A percentile compares a stretch with the other conserved stretches of the same genome.
Conservation (phyloP, 2,888 invertebrate species). For the Chironomus riparius region DNA sequence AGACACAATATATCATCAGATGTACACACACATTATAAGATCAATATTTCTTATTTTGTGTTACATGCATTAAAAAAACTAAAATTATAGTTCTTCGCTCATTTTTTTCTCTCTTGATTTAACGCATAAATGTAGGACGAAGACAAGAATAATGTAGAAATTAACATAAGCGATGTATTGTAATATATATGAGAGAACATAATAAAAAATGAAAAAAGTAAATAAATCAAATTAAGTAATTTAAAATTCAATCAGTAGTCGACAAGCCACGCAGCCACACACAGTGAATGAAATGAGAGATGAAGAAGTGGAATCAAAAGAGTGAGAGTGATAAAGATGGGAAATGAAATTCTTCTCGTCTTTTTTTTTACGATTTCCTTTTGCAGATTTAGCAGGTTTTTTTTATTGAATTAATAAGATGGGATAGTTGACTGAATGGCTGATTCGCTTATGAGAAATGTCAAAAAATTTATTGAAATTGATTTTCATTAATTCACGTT, state of each 20-base stretch:
- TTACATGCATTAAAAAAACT: not conserved
- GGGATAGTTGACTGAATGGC: too few species aligned
- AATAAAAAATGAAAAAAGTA: not conserved
- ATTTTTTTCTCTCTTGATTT: too few species aligned
- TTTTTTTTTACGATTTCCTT: not conserved
- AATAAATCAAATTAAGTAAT: constrained; percentile 40
- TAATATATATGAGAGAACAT: not conserved
- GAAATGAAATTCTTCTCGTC: not conserved
- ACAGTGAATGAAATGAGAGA: too few species aligned
- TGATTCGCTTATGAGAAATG: not conserved
- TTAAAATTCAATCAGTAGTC: constrained; percentile 45
- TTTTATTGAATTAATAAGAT: not conserved
- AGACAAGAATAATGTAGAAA: not conserved
- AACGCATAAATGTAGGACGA: not conserved
- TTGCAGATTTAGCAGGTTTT: not conserved
- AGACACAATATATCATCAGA: too few species aligned
- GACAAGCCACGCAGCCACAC: constrained; percentile 30
- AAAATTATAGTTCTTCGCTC: not conserved
- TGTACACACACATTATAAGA: not conserved
- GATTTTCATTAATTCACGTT: too few species aligned
- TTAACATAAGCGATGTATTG: not conserved
- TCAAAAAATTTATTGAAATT: not conserved
- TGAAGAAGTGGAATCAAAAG: not conserved
- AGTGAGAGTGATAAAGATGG: not conserved
- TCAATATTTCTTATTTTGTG: not conserved